Evolutionary conservation across 2,797 vertebrate genomes (phyloP).

Genomic region (Macroramphosus scolopax): DNA sequence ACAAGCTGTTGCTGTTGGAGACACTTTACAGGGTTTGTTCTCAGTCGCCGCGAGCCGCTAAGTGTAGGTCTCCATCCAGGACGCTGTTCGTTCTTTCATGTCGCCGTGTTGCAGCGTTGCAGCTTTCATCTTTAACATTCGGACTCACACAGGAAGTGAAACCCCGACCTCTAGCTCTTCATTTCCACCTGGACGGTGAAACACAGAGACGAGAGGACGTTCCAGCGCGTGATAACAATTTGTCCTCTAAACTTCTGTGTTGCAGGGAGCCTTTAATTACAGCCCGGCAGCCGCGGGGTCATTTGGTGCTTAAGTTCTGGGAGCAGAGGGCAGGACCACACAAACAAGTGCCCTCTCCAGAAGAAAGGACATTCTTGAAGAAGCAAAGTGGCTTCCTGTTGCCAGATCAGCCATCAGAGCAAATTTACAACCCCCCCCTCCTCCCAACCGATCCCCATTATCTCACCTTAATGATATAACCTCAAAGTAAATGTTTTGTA

Average conservation of each 20-base stretch:
- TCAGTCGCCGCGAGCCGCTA: conserved; percentile 8
- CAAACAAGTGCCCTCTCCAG: conserved; percentile 8
- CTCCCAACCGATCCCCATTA: conserved; percentile 21
- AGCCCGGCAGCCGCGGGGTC: conserved; percentile 38
- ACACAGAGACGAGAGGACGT: no score
- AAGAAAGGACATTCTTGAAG: conserved; percentile 37
- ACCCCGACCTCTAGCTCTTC: conserved; percentile 9
- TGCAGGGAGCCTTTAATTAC: conserved; percentile 72
- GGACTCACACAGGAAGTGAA: conserved; percentile 46
- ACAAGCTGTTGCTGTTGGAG: conserved; percentile 53
- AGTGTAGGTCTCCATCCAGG: conserved; percentile 33
- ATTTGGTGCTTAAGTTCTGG: conserved; percentile 73
- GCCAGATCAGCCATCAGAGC: conserved; percentile 33
- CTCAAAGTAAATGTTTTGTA: conserved; percentile 76
- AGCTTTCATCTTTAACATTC: conserved; percentile 32
- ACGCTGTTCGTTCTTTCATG: conserved; percentile 61
- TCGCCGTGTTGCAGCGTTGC: conserved; percentile 1
- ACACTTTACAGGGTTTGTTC: conserved; percentile 17
- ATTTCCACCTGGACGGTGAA: conserved; percentile 14
- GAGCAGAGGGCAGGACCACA: conserved; percentile 20
- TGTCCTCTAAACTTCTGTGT: no score
- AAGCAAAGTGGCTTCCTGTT: conserved; percentile 28
- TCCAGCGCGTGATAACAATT: no score
- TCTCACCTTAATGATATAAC: conserved; percentile 60
- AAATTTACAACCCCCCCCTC: conserved; percentile 41